Base-by-base conservation (phyloP, 2,888 invertebrate genomes). In the Sinohyriopsis cumingii region DNA sequence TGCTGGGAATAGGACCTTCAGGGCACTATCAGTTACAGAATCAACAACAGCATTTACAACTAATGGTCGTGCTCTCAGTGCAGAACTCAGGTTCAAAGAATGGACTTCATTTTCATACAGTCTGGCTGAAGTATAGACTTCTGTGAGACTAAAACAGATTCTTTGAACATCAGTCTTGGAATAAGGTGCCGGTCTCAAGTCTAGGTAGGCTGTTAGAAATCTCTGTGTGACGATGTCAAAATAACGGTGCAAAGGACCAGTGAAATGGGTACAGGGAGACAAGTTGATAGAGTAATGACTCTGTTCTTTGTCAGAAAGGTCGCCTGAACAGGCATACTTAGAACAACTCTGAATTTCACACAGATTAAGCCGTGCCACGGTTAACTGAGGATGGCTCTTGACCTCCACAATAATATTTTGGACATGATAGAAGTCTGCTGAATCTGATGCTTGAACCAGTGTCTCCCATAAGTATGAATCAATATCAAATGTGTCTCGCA, bases 161-260 rank as follows among this genome's bases (percentile, higher is more conserved):
- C 67, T 67, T 55, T 70, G 61, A 25, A 85, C 72, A 59, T 86
- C 84, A 12, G 68, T 63, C 61, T 68, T 57, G 22, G 75, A 79
- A 72, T 86, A 86, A 0, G 84, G 83, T 53, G 77, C 75, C 1
- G 80, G 65, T 25, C 69, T 64, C 9, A 75, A 71, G 24, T 86
- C 82, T n/a, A 87, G 61, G 56, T 76, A 66, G 4, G 86, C 82
- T 12, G 71, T 55, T 5, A 87, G 64, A 56, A 89, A 55, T 33
- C 87, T 77, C 65, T 87, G 88, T 53, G 83, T 82, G 9, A 86
- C 80, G 33, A 88, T 72, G 68, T 87, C 87, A 33, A 86, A 80
- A 72, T 82, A 88, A 45, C 84, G 68, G n/a, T 77, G 72, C 20
- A 86, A 73, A 15, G 89, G 89, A 53, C 81, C 81, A 28, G 87